Evolutionary conservation across 92 coral and sea anemone species (phyloP), one percentile per base, ranked within the genome.

Genomic region (Pocillopora meandrina): DNA sequence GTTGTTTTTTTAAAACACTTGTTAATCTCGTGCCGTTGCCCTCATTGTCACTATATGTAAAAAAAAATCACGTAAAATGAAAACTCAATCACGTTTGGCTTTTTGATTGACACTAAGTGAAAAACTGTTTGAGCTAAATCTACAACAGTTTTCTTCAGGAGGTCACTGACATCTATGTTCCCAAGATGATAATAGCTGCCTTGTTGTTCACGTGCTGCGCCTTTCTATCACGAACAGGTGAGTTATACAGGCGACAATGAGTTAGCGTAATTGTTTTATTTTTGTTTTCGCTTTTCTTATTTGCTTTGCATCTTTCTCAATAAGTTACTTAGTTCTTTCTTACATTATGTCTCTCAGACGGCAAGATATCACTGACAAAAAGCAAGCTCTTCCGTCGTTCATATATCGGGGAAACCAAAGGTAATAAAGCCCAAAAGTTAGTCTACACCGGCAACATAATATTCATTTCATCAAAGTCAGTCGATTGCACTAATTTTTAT

Each of bases 361-460:
- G 84, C 59, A 69, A 61, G 47, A 49, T 47, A 16, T 72, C 71
- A 23, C 71, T 47, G 1, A 64, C 7, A 10, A 20, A 20, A 20
- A 81, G 63, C 67, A 72, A 73, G 16, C 13, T 52, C n/a, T 61
- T 83, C 56, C 86, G 86, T 72, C 86, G 86, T 3, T 64, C 70
- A 16, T 10, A 42, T 49, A 73, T 52, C 49, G 86, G 86, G 52
- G 74, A 74, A 83, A 83, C 86, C 52, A 60, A 64, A 72, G 86
- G 86, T 83, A 62, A 72, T 36, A 35, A 71, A 58, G 26, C 17
- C 0, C 3, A 13, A 10, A 19, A 3, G 26, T 31, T 4, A 34
- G 33, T 10, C 49, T 31, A 6, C 72, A 33, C 33, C 20, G 13
- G 8, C n/a, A 66, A 0, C 33, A 23, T 36, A 66, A 31, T 42